Base-by-base conservation (phyloP, 2,888 invertebrate genomes). In the Cataglyphis cursor region DNA sequence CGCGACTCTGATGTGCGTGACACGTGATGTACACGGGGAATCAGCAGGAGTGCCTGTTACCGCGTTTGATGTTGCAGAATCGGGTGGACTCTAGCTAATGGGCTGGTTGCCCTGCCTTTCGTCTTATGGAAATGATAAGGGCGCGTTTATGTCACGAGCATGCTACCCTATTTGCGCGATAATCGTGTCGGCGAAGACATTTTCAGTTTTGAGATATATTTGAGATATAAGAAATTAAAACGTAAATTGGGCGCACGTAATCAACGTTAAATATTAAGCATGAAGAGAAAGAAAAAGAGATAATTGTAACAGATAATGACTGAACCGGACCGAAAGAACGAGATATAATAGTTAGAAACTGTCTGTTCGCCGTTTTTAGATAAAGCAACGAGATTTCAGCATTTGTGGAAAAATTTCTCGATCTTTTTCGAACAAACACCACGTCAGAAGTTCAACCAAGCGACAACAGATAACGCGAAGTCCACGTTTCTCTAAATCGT, bases 61-160 rank as follows among this genome's bases (percentile, higher is more conserved):
- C 72, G 57, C 73, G 65, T 81, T 78, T 80, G 70, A 83, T 64
- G 64, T 66, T 24, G 51, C 38, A 24, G 21, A 28, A 38, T 10
- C 31, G 24, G 57, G 24, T 66, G 5, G 57, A 44, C 28, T 59
- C 31, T 38, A 12, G 24, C 9, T 70, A 70, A 68, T 70, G 44
- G 10, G 12, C 59, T 41, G 44, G 44, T 35, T 28, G 18, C 3
- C 65, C 35, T 18, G 38, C 54, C n/a, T 24, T 57, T 54, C 15
- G 9, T 18, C 28, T 78, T 59, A 8, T 35, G 18, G 35, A 5
- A 70, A 35, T 35, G 31, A 78, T 68, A 70, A 68, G 28, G 54
- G n/a, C 21, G 41, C 10, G 24, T 64, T 51, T 24, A 35, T 75
- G 35, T 54, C 38, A 21, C 15, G 51, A 64, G 8, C 74, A 15